Evolutionary conservation across 2,888 invertebrate genomes (phyloP), one percentile per base, ranked within the genome.

Genomic region (Torymus aiolomorphi): DNA sequence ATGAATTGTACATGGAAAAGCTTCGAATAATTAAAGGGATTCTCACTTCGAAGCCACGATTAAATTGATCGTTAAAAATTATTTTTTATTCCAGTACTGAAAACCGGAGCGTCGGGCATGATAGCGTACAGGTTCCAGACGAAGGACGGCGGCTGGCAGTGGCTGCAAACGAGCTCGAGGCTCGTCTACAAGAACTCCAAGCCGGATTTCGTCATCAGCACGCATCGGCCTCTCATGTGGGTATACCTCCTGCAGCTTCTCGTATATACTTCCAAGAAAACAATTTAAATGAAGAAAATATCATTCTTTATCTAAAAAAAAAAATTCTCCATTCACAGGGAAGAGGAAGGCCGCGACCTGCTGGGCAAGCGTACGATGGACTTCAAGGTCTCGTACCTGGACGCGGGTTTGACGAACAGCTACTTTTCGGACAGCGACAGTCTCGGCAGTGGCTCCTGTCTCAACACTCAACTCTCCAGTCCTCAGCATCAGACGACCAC

Each of bases 181-280:
- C 94, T 99, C 85, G 98, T 99, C 85, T 99, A 99, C 92, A 99
- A 99, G 92, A 99, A 99, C 91, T 98, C 98, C 83, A 99, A 99
- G 91, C 98, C 99, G 0, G 99, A 99, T 91, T 98, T 98, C 90
- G 98, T 99, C 83, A 98, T 99, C 87, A 97, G 98, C 91, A 99
- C 99, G 62, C 99, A 99, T 92, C 93, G 99, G 83, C 98, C 99
- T 81, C 94, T 99, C 67, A 99, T 99, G 99, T 98, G 91, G 94
- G 96, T 94, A 10, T 16, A 14, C 14, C 18, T 31, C 5, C 1
- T 20, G 2, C 2, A 20, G 20, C 20, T 20, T n/a, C n/a, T n/a
- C n/a, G n/a, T n/a, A n/a, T n/a, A n/a, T 24, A 24, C 24, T 24
- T 24, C 24, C 2, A 24, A 24, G 5, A 31, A 31, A 31, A 5